Evolutionary conservation across 1,140 invertebrate species (phyloP), one percentile per base, ranked within the genome.

Genomic region (Leptonema lineaticorne): DNA sequence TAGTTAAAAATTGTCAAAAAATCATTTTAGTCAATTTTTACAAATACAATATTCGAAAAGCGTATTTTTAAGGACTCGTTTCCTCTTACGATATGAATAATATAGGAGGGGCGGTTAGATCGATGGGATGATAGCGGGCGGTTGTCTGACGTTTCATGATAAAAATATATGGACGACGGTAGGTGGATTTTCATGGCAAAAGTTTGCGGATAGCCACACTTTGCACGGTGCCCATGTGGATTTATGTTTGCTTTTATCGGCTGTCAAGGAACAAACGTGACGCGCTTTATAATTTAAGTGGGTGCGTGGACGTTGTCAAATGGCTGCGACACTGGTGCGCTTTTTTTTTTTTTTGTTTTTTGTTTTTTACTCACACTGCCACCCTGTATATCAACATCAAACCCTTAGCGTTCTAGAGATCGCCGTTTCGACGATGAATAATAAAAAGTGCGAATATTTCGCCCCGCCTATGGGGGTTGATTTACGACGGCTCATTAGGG

Each of bases 221-320:
- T 65, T 46, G 45, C 41, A 45, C 45, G 22, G 45, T 5, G 11
- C 56, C 30, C 28, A 48, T 18, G 26, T 37, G 58, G 63, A 72
- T 72, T 72, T 66, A 72, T 72, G 63, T 69, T 67, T 72, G 67
- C 70, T 72, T 72, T 72, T 72, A 72, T 69, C 63, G 67, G 67
- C 57, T 72, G 70, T 72, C 70, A 69, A 48, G 63, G 65, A 60
- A 65, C 66, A 71, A 71, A 30, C 59, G 16, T 50, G 48, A 62
- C 30, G 50, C 41, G 69, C 69, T 71, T 71, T 71, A 68, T 71
- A 71, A 68, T 71, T 71, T 71, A 65, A 71, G 69, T 71, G 66
- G 69, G 66, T 68, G 63, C 69, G 57, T 18, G 69, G 69, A 68
- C 69, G 57, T 71, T 71, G 69, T 71, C 69, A 71, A 68, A 71